Evolutionary conservation across 2,113 vertebrate species (phyloP).

Genomic region (Tapirus terrestris): DNA sequence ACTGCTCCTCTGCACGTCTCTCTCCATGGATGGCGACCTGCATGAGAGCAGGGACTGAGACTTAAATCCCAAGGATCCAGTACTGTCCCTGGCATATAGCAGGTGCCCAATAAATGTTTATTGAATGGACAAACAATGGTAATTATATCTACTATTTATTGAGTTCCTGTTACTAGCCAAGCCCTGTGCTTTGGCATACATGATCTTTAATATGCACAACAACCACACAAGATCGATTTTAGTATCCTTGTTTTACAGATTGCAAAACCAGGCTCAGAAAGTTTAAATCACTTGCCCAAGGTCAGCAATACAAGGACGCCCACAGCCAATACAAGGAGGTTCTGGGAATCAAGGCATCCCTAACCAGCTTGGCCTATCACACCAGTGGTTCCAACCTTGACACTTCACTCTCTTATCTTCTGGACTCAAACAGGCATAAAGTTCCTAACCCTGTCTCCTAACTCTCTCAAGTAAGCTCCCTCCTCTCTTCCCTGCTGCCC

Average conservation of each 20-base stretch:
- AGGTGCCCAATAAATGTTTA: background rate
- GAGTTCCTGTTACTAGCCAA: background rate
- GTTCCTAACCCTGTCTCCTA: background rate
- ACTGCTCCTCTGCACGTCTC: background rate
- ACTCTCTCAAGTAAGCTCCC: background rate
- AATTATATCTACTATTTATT: background rate
- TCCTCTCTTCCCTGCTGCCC: background rate
- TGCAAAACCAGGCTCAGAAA: background rate
- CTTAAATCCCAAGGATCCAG: background rate
- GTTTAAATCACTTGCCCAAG: background rate
- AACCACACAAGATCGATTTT: background rate
- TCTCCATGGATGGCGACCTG: background rate
- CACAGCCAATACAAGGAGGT: background rate
- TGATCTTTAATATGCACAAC: background rate
- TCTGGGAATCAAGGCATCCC: background rate
- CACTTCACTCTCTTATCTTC: background rate
- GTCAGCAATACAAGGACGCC: background rate
- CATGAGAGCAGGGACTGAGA: background rate
- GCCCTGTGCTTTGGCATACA: background rate
- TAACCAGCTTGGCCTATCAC: background rate
- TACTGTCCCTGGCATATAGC: background rate
- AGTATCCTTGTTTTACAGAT: background rate
- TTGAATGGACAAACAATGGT: background rate
- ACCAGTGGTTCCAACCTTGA: background rate
- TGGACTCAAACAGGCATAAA: background rate